Base-by-base conservation (phyloP, 2,888 invertebrate genomes). In the Parnassius orleans region DNA sequence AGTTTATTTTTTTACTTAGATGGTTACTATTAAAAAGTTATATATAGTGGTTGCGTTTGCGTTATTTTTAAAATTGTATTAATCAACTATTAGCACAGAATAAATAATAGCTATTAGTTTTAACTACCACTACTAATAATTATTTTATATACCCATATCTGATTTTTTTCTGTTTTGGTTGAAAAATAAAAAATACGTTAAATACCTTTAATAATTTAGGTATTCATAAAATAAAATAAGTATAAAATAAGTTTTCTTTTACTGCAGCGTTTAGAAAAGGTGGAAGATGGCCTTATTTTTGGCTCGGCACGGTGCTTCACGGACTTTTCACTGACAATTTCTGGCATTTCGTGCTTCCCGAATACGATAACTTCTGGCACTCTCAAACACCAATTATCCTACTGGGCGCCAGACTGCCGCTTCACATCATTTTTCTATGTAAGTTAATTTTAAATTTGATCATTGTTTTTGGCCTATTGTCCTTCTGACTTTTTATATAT, bases 341-440 rank as follows among this genome's bases (percentile, higher is more conserved):
- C 70, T 88, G 96, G 75, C 94, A 94, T 68, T 95, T 96, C 75
- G 92, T 93, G 66, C 73, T 95, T 19, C 95, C 96, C 0, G 95
- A 96, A 66, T 94, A 95, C 65, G 95, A 96, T 83, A 96, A 95
- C 79, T 96, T 96, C 82, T 97, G 96, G 96, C 96, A 96, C 77
- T 95, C 96, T 0, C 95, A 95, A 84, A 93, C 95, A 1, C 94
- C 95, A 0, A 79, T 96, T 41, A 95, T 95, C 67, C 92, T 96
- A 64, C 81, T 96, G 19, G 96, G 96, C 9, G 87, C 93, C 44
- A 90, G 96, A 53, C 83, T 95, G 58, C 96, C 96, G 0, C 79
- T 96, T 0, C 95, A 96, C 74, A 95, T 96, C 57, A 84, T 95
- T 33, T 76, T 95, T 9, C 75, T 96, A 42, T 96, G 96, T 96